Evolutionary conservation across 2,888 invertebrate genomes (phyloP), one percentile per base, ranked within the genome.

Genomic region (Erebia ligea): DNA sequence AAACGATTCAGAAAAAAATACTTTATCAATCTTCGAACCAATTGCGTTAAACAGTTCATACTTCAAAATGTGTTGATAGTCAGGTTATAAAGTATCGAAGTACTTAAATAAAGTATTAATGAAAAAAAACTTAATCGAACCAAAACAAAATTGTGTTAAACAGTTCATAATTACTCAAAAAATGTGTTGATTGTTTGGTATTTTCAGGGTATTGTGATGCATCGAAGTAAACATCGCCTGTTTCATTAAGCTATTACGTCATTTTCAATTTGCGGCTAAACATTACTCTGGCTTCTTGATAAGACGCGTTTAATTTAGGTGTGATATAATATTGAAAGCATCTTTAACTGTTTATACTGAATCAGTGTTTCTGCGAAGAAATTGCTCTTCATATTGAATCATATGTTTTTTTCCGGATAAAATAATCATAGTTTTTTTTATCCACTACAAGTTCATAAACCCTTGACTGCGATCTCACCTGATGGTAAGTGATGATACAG

Each of bases 211-310:
- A 19, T 65, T n/a, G 58, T 69, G 63, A 68, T 69, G 52, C 62
- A 72, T 56, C n/a, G 50, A 65, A 59, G 52, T 19, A 68, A 62
- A 70, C 65, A 67, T 4, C 10, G 68, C 57, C 59, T 73, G 74
- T 59, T 69, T 69, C 64, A 61, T 69, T 67, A 67, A 48, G 19
- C 21, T 48, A 66, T 70, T 70, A 70, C 72, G 68, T 74, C 70
- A 72, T 70, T 74, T 70, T 70, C 69, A 72, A 72, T 72, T 74
- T 72, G 65, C 65, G 66, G 65, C 66, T 52, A 40, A 66, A 67
- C 66, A 57, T 63, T 71, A 61, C 57, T 71, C 59, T 13, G 73
- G 69, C 69, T 73, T 73, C 72, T 57, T 57, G 71, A 71, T 69
- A 62, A 67, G 59, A 62, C 57, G 34, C 62, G 57, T 52, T 68